Percentiles rank a stretch among this genome's conserved stretches.
Evolutionary conservation across 2,888 invertebrate genomes (phyloP).

Genomic region (Epicampocera succincta): DNA sequence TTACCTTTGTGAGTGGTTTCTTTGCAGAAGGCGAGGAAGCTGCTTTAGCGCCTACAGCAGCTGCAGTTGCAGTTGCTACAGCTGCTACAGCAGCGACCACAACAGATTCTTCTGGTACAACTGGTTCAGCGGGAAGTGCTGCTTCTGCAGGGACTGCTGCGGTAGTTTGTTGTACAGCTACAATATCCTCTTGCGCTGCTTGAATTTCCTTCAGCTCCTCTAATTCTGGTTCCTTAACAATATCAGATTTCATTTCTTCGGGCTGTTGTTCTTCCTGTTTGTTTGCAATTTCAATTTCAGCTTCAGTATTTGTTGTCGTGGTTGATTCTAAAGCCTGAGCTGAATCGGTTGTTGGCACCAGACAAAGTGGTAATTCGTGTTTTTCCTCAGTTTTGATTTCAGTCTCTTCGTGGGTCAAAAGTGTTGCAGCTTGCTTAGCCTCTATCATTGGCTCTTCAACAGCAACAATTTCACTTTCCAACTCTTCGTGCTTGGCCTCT

Average conservation of each 20-base stretch:
- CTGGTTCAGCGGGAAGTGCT: no score
- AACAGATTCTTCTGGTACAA: slow-evolving; percentile 60
- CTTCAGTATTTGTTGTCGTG: slow-evolving; percentile 11
- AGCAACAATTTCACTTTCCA: slow-evolving; percentile 48
- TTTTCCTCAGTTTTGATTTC: slow-evolving; percentile 39
- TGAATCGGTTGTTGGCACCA: slow-evolving; percentile 37
- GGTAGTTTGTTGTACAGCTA: slow-evolving; percentile 35
- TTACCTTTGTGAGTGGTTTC: slow-evolving; percentile 53
- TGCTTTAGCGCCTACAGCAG: slow-evolving; percentile 24
- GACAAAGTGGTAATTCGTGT: slow-evolving; percentile 6
- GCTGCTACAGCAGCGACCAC: slow-evolving; percentile 55
- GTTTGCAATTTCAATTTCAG: slow-evolving; percentile 41
- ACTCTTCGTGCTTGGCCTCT: slow-evolving; percentile 34
- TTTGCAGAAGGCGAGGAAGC: slow-evolving; percentile 48
- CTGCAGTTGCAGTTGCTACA: slow-evolving; percentile 23
- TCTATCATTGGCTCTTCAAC: slow-evolving; percentile 46
- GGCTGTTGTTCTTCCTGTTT: slow-evolving; percentile 20
- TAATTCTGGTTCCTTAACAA: slow-evolving; percentile 22
- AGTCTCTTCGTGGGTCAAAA: slow-evolving; percentile 43
- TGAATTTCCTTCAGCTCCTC: slow-evolving; percentile 15
- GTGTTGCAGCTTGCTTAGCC: slow-evolving; percentile 14
- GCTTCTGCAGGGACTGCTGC: slow-evolving; percentile 35
- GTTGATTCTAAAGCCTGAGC: slow-evolving; percentile 30
- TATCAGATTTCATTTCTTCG: slow-evolving; percentile 13
- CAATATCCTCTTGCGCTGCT: slow-evolving; percentile 20